Conservation (phyloP, 2,888 invertebrate species). For the Pristionchus entomophagus region DNA sequence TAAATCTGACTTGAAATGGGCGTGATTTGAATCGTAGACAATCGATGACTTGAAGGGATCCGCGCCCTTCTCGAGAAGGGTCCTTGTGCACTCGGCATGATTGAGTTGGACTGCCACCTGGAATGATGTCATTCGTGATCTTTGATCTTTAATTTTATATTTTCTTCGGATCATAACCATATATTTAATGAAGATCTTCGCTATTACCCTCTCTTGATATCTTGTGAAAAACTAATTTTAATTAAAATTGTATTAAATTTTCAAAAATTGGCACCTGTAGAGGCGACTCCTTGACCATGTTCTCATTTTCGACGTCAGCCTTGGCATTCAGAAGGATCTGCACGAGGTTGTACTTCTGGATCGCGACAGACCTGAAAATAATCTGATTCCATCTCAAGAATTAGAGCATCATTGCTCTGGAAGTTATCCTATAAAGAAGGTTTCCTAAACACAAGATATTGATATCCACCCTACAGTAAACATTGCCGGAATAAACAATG, state of each 20-base stretch:
- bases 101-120: slow-evolving; percentile 62
- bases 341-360: slow-evolving; percentile 76
- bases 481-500: no score
- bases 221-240: no score
- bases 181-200: no score
- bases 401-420: no score
- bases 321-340: slow-evolving; percentile 83
- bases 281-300: slow-evolving; percentile 86
- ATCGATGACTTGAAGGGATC: slow-evolving; percentile 90
- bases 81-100: slow-evolving; percentile 84
- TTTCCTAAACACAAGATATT: no score
- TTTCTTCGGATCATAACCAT: neutral
- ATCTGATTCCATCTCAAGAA: no score
- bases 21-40: slow-evolving; percentile 55
- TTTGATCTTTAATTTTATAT: neutral
- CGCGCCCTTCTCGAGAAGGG: slow-evolving; percentile 88
- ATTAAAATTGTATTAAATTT: no score
- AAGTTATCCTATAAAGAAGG: neutral
- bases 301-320: slow-evolving; percentile 83
- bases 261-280: slow-evolving; percentile 89
- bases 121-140: neutral
- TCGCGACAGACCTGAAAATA: slow-evolving; percentile 57
- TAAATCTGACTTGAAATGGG: slow-evolving; percentile 49
- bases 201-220: no score
- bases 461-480: no score